These are phyloP conservation scores for Hecatera dysodea DNA, from an alignment of 2,888 invertebrate species.

Conservation along the genomic window DNA sequence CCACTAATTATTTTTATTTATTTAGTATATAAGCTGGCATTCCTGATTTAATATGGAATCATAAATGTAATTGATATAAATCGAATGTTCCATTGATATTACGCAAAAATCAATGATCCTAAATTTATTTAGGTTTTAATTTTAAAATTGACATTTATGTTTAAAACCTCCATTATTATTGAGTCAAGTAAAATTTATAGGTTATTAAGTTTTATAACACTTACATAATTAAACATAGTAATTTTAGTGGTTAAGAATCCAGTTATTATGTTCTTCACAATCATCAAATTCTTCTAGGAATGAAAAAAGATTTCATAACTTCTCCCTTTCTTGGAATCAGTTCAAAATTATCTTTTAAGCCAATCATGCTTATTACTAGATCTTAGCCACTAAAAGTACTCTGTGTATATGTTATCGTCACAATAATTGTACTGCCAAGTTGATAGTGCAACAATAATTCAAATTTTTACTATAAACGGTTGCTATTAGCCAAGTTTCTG, in stretches of 20 bases:
- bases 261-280: neutral
- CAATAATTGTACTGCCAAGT: constrained; percentile 43
- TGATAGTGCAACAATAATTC: constrained; percentile 6
- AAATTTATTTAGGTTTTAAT: constrained; percentile 24
- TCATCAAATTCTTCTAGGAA: neutral
- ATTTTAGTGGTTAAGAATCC: constrained; percentile 4
- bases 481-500: constrained; percentile 40
- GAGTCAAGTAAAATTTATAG: constrained; percentile 17
- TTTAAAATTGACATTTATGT: constrained; percentile 28
- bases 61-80: constrained; percentile 16
- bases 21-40: constrained; percentile 30
- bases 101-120: constrained; percentile 19
- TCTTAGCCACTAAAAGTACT: neutral
- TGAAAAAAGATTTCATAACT: neutral
- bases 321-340: neutral
- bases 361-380: neutral
- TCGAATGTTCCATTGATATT: constrained; percentile 26
- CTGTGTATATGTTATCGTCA: neutral
- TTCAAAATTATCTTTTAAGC: neutral
- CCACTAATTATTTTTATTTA: constrained; percentile 42
- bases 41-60: constrained; percentile 25
- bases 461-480: constrained; percentile 30
- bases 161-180: constrained; percentile 52
- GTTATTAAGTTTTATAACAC: constrained; percentile 19
- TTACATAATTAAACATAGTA: neutral